Percentiles rank a stretch among this genome's conserved stretches.
Evolutionary conservation across 1,140 invertebrate genomes (phyloP).

Genomic region (Yoshiicerus persimilis): DNA sequence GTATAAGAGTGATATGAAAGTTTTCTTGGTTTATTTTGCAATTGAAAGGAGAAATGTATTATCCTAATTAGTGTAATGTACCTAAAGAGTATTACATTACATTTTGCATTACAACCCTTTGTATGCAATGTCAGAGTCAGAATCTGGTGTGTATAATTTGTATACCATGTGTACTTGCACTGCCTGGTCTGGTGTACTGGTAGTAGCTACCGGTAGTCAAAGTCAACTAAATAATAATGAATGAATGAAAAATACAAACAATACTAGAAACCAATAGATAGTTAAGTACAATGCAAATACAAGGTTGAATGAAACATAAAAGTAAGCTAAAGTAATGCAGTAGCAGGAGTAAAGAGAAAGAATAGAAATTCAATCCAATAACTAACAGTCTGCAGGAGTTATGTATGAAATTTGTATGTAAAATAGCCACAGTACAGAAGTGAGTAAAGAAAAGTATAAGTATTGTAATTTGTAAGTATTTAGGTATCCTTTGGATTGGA

Average conservation of each 20-base stretch:
- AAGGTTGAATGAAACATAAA: background rate
- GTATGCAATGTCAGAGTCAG: background rate
- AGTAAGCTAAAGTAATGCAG: background rate
- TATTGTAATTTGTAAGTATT: background rate
- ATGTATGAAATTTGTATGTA: background rate
- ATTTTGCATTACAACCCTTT: too few relatives aligned
- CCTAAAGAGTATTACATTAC: background rate
- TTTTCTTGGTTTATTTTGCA: background rate
- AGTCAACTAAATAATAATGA: background rate
- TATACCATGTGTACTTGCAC: background rate
- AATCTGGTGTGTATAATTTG: background rate
- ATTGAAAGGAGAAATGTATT: background rate
- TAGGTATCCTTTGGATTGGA: background rate
- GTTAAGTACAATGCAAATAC: background rate
- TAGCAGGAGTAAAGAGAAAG: background rate
- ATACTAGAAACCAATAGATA: background rate
- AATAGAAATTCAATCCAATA: constrained; percentile 5
- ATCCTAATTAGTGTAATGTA: background rate
- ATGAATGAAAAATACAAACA: background rate
- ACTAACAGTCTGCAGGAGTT: background rate
- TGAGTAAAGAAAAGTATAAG: background rate
- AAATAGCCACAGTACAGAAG: background rate
- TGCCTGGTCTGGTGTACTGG: too few relatives aligned
- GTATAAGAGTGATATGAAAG: background rate
- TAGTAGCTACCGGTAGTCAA: too few relatives aligned